Evolutionary conservation across 2,888 invertebrate genomes (phyloP), one percentile per base, ranked within the genome.

Genomic region (Polymixis flavicincta): DNA sequence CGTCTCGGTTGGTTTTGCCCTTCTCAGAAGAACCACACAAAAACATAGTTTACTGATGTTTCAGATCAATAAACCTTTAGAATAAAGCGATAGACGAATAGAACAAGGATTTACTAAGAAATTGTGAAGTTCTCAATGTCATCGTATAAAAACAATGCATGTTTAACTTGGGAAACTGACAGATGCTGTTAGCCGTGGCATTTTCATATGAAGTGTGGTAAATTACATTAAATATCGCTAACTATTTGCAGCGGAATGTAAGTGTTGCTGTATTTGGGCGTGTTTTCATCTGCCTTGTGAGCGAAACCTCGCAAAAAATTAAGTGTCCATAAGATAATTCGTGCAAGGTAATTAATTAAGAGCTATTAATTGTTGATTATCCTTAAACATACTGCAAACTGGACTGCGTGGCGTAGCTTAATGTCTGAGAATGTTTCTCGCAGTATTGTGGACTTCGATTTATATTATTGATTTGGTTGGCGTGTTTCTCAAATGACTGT

Each of bases 271-370:
- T 88, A 89, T 89, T 90, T 87, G 90, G 88, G 76, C 74, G 73
- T 84, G 89, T 89, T 90, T 89, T 89, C 88, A 88, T 89, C 81
- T 77, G 54, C 66, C 65, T 80, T 81, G 82, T 74, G 74, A 72
- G 67, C 78, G 85, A 86, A 75, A 82, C 75, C 71, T 83, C 67
- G 83, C 87, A 93, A 93, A 93, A 93, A 93, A 86, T 85, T 83
- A 79, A 87, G 85, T 81, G 81, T 82, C 83, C 84, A 80, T 85
- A 88, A 83, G 80, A 85, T 90, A 91, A 92, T 92, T 93, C 90
- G 88, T 90, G 90, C 91, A 88, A 90, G 90, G 90, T 89, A 94
- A 94, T 94, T 94, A 94, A 94, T 94, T 93, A 93, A 93, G 90
- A 91, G 90, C 92, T 92, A 92, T 93, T 93, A 92, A 93, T 93